Conservation (phyloP, 2,888 invertebrate species). For the Sphinx pinastri region DNA sequence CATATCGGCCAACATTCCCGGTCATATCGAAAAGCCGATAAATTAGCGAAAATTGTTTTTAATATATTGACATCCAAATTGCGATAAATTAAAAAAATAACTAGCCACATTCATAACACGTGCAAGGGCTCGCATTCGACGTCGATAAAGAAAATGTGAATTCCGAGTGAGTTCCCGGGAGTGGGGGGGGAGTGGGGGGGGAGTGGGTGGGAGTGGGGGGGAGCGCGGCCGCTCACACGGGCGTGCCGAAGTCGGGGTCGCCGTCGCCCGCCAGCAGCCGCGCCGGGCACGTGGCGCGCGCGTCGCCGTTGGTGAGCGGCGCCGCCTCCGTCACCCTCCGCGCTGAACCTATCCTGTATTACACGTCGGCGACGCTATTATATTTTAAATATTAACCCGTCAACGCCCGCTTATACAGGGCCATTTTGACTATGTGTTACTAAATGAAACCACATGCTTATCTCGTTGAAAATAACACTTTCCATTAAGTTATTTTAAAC, state of each 20-base stretch:
- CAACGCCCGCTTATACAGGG: too few species aligned
- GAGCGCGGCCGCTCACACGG: slow-evolving; percentile 81
- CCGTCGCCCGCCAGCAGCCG: slow-evolving; percentile 81
- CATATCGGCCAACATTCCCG: slow-evolving; percentile 3
- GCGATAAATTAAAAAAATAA: not conserved
- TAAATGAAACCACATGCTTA: too few species aligned
- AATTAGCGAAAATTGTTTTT: not conserved
- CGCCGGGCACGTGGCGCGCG: slow-evolving; percentile 45
- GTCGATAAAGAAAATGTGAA: not conserved
- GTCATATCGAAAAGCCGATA: not conserved
- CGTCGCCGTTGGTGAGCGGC: slow-evolving; percentile 56
- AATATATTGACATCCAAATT: not conserved
- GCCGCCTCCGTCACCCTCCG: slow-evolving; percentile 63
- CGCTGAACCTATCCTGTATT: slow-evolving; percentile 74
- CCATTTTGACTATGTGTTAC: too few species aligned
- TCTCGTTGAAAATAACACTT: too few species aligned
- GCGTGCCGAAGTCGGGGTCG: slow-evolving; percentile 88
- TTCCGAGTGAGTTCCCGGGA: not conserved
- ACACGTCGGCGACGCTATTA: not conserved
- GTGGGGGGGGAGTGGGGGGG: too few species aligned
- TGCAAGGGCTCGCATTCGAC: not conserved
- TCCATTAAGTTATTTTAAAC: too few species aligned
- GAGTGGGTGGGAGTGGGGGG: too few species aligned
- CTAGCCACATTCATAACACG: not conserved
- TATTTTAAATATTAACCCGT: too few species aligned